phyloP scores from a whole-genome alignment of 2,797 vertebrate genomes.

The Chaetodon trifasciatus region DNA sequence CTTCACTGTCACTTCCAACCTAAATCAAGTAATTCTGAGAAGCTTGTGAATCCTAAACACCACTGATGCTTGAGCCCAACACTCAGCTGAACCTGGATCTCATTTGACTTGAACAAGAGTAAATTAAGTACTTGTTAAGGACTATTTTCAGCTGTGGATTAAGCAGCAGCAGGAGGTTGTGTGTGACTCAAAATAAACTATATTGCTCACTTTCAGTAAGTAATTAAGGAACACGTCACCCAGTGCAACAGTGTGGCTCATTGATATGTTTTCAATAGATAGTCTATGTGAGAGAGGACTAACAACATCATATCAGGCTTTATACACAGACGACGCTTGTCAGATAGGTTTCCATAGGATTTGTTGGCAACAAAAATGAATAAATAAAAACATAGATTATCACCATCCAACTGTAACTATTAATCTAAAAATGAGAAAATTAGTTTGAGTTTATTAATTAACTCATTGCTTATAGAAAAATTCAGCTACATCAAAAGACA shows the following conservation, averaged over 20 bases:
- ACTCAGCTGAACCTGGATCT: background rate
- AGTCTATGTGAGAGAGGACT: background rate
- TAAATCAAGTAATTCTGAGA: slow-evolving; percentile 9
- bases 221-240: slow-evolving; percentile 2
- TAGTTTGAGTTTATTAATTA: background rate
- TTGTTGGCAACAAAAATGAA: too few relatives aligned
- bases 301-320: background rate
- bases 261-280: too few relatives aligned
- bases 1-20: slow-evolving; percentile 1
- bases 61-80: slow-evolving; percentile 5
- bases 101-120: too few relatives aligned
- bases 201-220: background rate
- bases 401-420: background rate
- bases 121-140: background rate
- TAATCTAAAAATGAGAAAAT: background rate
- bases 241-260: background rate
- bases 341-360: too few relatives aligned
- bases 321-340: background rate
- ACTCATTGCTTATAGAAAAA: too few relatives aligned
- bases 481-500: background rate
- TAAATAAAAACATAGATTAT: too few relatives aligned
- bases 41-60: background rate
- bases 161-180: slow-evolving; percentile 6
- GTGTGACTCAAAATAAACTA: slow-evolving; percentile 8
- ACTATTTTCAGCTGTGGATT: slow-evolving; percentile 5